These are phyloP conservation scores for Cydia fagiglandana DNA, from an alignment of 1,140 invertebrate species.

Conservation along the genomic window DNA sequence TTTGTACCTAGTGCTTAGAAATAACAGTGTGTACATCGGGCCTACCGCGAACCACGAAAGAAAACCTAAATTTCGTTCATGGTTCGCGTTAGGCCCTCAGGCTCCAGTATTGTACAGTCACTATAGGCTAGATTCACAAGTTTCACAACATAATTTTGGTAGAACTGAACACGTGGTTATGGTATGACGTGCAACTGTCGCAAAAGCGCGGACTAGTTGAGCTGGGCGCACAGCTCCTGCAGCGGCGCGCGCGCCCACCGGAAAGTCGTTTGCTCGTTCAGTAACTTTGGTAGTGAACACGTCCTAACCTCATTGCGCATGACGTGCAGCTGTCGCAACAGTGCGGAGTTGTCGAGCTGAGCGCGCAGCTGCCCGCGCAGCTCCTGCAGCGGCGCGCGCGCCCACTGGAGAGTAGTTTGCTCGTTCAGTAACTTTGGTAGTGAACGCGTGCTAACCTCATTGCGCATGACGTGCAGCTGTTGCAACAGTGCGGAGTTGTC, in stretches of 20 bases:
- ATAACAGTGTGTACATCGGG: too few species aligned
- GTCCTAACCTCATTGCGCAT: slow-evolving; percentile 59
- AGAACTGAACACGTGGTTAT: slow-evolving; percentile 36
- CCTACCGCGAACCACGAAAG: too few species aligned
- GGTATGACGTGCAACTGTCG: slow-evolving; percentile 57
- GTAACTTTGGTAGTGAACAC: background rate
- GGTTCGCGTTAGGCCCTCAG: too few species aligned
- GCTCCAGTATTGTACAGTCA: too few species aligned
- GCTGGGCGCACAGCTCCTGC: slow-evolving; percentile 55
- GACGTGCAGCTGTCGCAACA: slow-evolving; percentile 57
- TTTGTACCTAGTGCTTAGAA: too few species aligned
- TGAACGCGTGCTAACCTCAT: slow-evolving; percentile 48
- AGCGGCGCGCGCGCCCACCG: slow-evolving; percentile 66
- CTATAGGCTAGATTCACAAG: too few species aligned
- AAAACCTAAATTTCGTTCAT: too few species aligned
- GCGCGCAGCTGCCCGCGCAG: slow-evolving; percentile 48
- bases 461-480: slow-evolving; percentile 60
- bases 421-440: slow-evolving; percentile 46
- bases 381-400: slow-evolving; percentile 62
- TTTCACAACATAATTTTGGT: background rate
- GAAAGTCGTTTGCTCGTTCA: slow-evolving; percentile 58
- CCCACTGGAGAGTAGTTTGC: slow-evolving; percentile 61
- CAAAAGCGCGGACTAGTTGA: slow-evolving; percentile 60
- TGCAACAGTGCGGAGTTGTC: slow-evolving; percentile 59
- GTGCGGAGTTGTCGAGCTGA: slow-evolving; percentile 58